Percentiles rank a stretch among this genome's conserved stretches.
Conservation (phyloP, 2,888 invertebrate genomes). For the Venusia cambrica region DNA sequence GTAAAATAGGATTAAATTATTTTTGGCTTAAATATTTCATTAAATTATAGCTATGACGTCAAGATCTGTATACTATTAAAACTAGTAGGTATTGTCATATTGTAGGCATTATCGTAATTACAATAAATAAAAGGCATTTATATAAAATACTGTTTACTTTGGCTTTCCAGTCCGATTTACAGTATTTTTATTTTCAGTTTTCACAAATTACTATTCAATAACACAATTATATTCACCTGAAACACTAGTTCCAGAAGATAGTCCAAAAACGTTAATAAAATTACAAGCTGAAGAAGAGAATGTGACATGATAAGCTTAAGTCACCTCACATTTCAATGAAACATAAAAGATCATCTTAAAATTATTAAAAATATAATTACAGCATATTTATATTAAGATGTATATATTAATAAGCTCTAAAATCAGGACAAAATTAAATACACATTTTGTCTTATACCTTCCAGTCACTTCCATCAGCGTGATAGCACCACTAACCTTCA, state of each 20-base stretch:
- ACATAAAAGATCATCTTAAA: slow-evolving; percentile 64
- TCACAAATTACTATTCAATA: slow-evolving; percentile 70
- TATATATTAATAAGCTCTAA: slow-evolving; percentile 79
- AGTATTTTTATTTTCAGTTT: slow-evolving; percentile 67
- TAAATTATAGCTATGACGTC: too few species aligned
- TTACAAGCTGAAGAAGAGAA: slow-evolving; percentile 53
- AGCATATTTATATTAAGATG: slow-evolving; percentile 68
- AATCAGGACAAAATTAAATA: slow-evolving; percentile 75
- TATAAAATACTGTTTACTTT: slow-evolving; percentile 81
- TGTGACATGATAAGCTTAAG: slow-evolving; percentile 32
- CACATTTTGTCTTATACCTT: slow-evolving; percentile 57
- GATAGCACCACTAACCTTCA: slow-evolving; percentile 72
- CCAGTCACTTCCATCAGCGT: slow-evolving; percentile 65
- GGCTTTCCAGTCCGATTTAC: slow-evolving; percentile 79
- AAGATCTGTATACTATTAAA: too few species aligned
- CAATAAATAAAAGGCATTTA: slow-evolving; percentile 40
- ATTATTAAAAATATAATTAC: slow-evolving; percentile 75
- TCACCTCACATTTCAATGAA: slow-evolving; percentile 37
- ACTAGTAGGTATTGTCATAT: too few species aligned
- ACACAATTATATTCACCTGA: slow-evolving; percentile 69
- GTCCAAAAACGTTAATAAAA: slow-evolving; percentile 41
- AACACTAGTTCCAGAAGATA: slow-evolving; percentile 62
- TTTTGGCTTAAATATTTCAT: slow-evolving; percentile 21
- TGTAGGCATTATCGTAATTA: too few species aligned
- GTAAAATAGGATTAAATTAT: slow-evolving; percentile 44